These are phyloP conservation scores for Holacanthus passer DNA, from an alignment of 2,113 vertebrate genomes.

Conservation along the genomic window DNA sequence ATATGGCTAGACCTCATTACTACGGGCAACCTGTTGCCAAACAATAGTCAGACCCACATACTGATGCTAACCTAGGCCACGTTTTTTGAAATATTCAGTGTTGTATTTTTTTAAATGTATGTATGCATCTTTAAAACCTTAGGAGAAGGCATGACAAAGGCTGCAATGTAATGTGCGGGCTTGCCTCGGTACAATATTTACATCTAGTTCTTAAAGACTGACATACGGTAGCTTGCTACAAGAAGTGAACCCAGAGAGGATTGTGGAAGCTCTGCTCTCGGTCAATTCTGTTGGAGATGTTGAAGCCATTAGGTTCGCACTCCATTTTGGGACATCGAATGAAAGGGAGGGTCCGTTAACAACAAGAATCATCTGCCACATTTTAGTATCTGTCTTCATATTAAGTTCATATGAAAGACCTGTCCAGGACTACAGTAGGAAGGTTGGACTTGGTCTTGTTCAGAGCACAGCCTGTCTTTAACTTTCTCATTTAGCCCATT, in stretches of 20 bases:
- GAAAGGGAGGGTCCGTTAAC: neutral
- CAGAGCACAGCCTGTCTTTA: neutral
- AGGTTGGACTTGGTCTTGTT: too few relatives aligned
- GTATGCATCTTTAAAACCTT: slow-evolving; percentile 26
- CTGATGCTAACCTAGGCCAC: slow-evolving; percentile 31
- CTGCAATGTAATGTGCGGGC: slow-evolving; percentile 41
- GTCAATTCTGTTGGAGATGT: neutral
- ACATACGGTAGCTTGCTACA: neutral
- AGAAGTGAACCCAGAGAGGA: neutral
- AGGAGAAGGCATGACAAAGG: slow-evolving; percentile 46
- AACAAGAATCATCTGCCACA: neutral
- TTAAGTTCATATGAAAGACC: too few relatives aligned
- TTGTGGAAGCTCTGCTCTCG: neutral
- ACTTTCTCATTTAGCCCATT: neutral
- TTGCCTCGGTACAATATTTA: slow-evolving; percentile 11
- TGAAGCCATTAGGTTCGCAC: neutral
- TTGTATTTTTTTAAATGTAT: slow-evolving; percentile 8
- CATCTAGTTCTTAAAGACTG: neutral
- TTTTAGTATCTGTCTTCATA: neutral
- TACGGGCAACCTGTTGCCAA: neutral
- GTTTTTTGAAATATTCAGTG: slow-evolving; percentile 18
- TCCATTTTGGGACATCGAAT: neutral
- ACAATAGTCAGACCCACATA: slow-evolving; percentile 21
- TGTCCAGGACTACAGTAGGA: neutral
- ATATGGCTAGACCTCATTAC: neutral